These are phyloP conservation scores for Ichneumoninae sp. DNA, from an alignment of 2,888 invertebrate species.

Conservation along the genomic window DNA sequence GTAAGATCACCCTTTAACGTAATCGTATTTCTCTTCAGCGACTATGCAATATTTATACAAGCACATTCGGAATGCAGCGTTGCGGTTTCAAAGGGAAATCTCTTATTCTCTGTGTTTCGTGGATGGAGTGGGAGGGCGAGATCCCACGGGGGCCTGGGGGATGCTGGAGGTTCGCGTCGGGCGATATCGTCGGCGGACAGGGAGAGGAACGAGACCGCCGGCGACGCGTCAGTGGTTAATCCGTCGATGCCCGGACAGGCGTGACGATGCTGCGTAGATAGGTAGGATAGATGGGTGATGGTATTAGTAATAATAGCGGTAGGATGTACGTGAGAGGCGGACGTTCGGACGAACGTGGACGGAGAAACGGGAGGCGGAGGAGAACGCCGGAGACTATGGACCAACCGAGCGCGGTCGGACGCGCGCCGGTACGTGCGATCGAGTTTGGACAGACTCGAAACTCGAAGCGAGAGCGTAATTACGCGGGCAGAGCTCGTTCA, in stretches of 20 bases:
- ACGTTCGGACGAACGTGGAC: slow-evolving; percentile 16
- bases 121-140: neutral
- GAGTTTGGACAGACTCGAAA: slow-evolving; percentile 63
- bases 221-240: slow-evolving; percentile 67
- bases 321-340: slow-evolving; percentile 18
- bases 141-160: neutral
- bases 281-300: slow-evolving; percentile 35
- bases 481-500: slow-evolving; percentile 37
- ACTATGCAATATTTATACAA: neutral
- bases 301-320: slow-evolving; percentile 32
- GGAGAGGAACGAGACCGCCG: slow-evolving; percentile 24
- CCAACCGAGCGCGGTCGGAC: slow-evolving; percentile 49
- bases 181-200: slow-evolving; percentile 4
- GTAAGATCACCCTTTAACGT: no score
- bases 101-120: neutral
- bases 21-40: no score
- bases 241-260: slow-evolving; percentile 74
- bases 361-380: slow-evolving; percentile 25
- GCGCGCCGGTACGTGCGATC: slow-evolving; percentile 59
- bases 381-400: neutral
- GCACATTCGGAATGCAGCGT: neutral
- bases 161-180: slow-evolving; percentile 18
- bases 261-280: slow-evolving; percentile 70
- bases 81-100: neutral
- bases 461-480: slow-evolving; percentile 63